Conservation (phyloP, 1,140 invertebrate species). For the Drosophila bocki region DNA sequence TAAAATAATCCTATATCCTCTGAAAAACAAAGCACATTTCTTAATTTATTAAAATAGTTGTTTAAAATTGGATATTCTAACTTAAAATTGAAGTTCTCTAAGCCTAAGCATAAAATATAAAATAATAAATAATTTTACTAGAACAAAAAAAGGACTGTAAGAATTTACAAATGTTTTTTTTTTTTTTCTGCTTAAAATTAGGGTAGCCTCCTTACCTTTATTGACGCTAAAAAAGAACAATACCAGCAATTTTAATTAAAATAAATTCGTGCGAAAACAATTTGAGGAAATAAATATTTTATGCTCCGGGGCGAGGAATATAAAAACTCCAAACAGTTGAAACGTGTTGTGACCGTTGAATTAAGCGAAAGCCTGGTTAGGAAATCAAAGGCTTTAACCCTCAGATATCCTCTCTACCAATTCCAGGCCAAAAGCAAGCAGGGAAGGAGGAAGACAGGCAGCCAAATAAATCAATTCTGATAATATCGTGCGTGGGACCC, state of each 20-base stretch:
- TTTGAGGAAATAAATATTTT: constrained; percentile 65
- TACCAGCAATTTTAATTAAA: constrained; percentile 70
- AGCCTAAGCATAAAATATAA: no score
- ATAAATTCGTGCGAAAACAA: constrained; percentile 75
- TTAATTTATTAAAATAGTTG: no score
- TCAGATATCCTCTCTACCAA: constrained; percentile 39
- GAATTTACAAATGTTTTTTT: no score
- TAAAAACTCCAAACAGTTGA: constrained; percentile 61
- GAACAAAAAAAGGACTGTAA: no score
- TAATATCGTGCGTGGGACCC: constrained; percentile 69
- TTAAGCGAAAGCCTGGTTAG: constrained; percentile 39
- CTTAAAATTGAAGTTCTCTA: not conserved
- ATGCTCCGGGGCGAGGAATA: constrained; percentile 43
- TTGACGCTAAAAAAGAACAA: not conserved
- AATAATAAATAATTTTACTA: no score
- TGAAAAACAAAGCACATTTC: not conserved
- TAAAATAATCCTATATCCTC: not conserved
- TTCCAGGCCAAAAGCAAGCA: constrained; percentile 7
- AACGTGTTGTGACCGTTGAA: constrained; percentile 72
- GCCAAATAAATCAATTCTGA: constrained; percentile 78
- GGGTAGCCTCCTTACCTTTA: constrained; percentile 18
- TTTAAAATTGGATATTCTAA: not conserved
- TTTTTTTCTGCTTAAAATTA: constrained; percentile 8
- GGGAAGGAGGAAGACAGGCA: constrained; percentile 24
- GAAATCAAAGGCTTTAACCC: constrained; percentile 63